Percentiles rank a stretch among this genome's conserved stretches.
phyloP scores from a whole-genome alignment of 2,797 vertebrate genomes.

The Prunella strophiata region DNA sequence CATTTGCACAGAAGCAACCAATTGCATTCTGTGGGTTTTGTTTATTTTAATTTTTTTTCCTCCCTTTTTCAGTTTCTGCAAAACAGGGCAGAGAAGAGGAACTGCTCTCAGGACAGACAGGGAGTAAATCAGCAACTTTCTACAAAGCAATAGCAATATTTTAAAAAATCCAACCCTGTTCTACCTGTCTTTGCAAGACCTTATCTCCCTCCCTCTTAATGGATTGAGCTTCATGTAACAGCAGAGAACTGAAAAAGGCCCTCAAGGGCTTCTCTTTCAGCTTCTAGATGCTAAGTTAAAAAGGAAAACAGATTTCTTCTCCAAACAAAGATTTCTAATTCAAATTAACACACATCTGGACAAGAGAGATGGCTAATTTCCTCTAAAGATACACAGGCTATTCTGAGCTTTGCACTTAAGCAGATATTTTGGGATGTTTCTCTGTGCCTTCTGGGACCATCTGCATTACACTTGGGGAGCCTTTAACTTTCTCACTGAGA shows the following conservation, averaged over 20 bases:
- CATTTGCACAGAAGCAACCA: not conserved
- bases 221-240: not conserved
- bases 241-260: not conserved
- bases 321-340: not conserved
- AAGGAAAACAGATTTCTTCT: not conserved
- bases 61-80: not conserved
- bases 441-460: not conserved
- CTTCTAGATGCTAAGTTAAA: not conserved
- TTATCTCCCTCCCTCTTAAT: rapidly evolving
- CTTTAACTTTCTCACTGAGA: not conserved
- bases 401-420: not conserved
- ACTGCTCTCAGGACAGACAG: not conserved
- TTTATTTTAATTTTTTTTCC: not conserved
- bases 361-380: not conserved
- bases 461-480: not conserved
- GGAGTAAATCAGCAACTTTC: not conserved
- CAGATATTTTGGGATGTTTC: not conserved
- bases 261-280: not conserved
- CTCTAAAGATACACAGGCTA: not conserved
- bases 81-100: not conserved
- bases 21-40: not conserved
- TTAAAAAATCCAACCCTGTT: rapidly evolving
- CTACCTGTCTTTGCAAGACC: not conserved
- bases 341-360: not conserved
- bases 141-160: not conserved